Conservation (phyloP, 2,113 vertebrate species). For the Aplodontia rufa region DNA sequence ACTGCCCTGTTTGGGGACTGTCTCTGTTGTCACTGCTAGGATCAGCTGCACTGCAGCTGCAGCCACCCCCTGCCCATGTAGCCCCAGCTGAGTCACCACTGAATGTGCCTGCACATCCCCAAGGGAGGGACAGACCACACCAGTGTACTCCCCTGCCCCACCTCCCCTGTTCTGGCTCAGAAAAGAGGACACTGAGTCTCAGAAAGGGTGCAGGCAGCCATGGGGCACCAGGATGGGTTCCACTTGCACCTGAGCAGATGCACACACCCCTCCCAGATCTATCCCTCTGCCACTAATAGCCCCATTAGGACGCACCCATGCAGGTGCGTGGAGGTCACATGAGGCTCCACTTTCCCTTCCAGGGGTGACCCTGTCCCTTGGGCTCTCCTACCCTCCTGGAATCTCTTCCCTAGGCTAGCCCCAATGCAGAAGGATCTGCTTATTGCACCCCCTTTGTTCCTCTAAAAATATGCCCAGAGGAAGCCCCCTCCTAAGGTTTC, state of each 20-base stretch:
- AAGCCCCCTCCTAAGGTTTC: conserved; percentile 75
- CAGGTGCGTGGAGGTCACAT: neutral
- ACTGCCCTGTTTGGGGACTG: neutral
- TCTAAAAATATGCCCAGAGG: conserved; percentile 74
- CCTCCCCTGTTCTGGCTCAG: neutral
- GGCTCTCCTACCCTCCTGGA: neutral
- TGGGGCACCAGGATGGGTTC: neutral
- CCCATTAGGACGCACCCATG: neutral
- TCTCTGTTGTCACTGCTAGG: neutral
- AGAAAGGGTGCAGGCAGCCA: neutral
- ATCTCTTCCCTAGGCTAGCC: neutral
- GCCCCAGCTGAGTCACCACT: conserved; percentile 49
- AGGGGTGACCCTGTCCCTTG: neutral
- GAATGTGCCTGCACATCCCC: neutral
- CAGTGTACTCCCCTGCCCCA: neutral
- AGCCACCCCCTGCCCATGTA: conserved; percentile 15
- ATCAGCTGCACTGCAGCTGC: conserved; percentile 47
- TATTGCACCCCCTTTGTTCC: conserved; percentile 35
- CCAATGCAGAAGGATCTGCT: neutral
- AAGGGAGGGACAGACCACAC: neutral
- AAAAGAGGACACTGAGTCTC: neutral
- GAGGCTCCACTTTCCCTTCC: neutral
- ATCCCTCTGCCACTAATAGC: neutral
- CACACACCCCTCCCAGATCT: rapidly evolving
- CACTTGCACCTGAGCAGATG: neutral